Percentiles rank a stretch among this genome's conserved stretches.
phyloP scores from a whole-genome alignment of 2,113 vertebrate species.

The Puma concolor region DNA sequence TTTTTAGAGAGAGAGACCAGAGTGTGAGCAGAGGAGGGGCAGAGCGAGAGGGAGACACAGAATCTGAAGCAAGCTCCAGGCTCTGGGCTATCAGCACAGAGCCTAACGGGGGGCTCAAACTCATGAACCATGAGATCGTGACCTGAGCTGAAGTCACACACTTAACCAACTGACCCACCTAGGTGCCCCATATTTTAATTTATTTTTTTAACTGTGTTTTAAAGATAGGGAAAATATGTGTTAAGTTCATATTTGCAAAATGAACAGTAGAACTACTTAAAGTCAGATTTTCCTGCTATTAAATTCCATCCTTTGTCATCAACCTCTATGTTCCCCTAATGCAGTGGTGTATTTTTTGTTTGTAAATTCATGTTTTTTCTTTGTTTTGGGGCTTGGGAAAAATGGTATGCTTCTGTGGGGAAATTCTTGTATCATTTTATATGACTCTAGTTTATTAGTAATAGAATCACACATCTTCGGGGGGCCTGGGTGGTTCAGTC shows the following conservation, averaged over 20 bases:
- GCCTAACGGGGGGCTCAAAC: no score
- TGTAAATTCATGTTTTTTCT: background rate
- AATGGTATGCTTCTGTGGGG: background rate
- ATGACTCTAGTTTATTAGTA: background rate
- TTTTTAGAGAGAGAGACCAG: no score
- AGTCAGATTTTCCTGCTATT: constrained; percentile 8
- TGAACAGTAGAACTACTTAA: background rate
- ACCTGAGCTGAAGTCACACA: no score
- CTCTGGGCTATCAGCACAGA: no score
- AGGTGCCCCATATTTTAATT: no score
- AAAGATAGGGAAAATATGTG: background rate
- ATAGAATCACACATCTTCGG: no score
- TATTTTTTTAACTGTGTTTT: background rate
- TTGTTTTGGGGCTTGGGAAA: background rate
- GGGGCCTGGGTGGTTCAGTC: no score
- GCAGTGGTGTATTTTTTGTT: background rate
- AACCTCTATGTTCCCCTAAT: background rate
- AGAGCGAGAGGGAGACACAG: no score
- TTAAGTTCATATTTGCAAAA: background rate
- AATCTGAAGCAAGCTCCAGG: no score
- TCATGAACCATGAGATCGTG: no score
- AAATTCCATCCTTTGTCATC: background rate
- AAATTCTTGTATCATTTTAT: background rate
- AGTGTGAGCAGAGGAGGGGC: no score
- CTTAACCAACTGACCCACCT: no score